These are phyloP conservation scores for Anthoscopus minutus DNA, from an alignment of 2,113 vertebrate genomes.

Conservation along the genomic window DNA sequence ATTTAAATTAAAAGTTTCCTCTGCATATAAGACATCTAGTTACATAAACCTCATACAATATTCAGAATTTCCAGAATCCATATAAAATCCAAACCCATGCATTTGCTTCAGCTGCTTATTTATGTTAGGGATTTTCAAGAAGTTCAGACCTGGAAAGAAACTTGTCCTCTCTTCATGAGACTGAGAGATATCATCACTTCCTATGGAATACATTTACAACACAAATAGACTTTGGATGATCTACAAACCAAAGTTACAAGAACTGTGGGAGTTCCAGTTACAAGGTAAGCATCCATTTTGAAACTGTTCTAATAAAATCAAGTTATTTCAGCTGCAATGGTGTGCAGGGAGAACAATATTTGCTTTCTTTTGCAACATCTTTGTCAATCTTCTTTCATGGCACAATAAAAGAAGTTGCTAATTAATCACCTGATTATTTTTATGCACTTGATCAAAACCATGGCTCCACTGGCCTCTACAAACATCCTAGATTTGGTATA, in stretches of 20 bases:
- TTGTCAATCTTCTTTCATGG: background rate
- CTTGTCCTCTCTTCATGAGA: background rate
- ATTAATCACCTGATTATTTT: background rate
- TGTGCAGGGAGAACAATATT: slow-evolving; percentile 26
- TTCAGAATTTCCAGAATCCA: background rate
- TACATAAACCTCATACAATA: background rate
- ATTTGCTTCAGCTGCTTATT: background rate
- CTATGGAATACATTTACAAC: background rate
- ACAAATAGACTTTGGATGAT: background rate
- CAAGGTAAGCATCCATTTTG: slow-evolving; percentile 23
- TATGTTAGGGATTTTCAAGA: background rate
- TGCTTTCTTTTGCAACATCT: slow-evolving; percentile 19
- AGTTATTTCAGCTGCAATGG: slow-evolving; percentile 47
- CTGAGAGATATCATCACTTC: background rate
- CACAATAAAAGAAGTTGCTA: background rate
- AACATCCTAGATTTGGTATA: background rate
- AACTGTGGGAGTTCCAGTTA: background rate
- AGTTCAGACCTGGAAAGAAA: background rate
- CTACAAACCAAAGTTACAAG: background rate
- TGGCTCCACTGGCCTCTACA: background rate
- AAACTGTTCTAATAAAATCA: slow-evolving; percentile 20
- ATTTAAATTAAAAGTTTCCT: background rate
- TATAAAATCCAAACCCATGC: background rate
- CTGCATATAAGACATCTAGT: background rate
- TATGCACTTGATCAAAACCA: background rate